Conservation (phyloP, 2,797 vertebrate genomes). For the Aplochiton taeniatus region DNA sequence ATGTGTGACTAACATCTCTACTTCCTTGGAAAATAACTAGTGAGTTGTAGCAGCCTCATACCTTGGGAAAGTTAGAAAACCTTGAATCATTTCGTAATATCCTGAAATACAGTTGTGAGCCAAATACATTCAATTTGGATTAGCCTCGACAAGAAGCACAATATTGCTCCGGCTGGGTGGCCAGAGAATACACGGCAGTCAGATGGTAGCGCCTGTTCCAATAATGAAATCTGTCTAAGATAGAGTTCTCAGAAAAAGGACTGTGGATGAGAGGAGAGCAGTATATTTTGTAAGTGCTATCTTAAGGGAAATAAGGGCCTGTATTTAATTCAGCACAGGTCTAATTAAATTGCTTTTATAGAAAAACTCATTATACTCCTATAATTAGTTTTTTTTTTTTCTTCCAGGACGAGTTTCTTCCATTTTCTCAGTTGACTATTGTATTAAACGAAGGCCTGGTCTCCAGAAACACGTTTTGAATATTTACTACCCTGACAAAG, state of each 20-base stretch:
- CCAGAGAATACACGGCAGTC: constrained; percentile 10
- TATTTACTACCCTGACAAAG: constrained; percentile 19
- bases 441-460: constrained; percentile 21
- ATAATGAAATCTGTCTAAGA: constrained; percentile 42
- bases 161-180: too few relatives aligned
- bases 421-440: constrained; percentile 15
- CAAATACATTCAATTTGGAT: constrained; percentile 8
- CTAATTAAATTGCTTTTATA: constrained; percentile 45
- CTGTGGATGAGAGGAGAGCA: background rate
- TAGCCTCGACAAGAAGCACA: too few relatives aligned
- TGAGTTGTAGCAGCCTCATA: too few relatives aligned
- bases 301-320: constrained; percentile 18
- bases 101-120: background rate
- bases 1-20: too few relatives aligned
- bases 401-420: background rate
- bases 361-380: constrained; percentile 45
- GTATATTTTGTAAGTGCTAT: constrained; percentile 25
- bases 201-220: constrained; percentile 26
- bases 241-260: background rate
- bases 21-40: too few relatives aligned
- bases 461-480: constrained; percentile 28
- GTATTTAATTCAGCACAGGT: constrained; percentile 33
- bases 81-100: too few relatives aligned
- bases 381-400: constrained; percentile 43
- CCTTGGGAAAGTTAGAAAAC: too few relatives aligned